A percentile compares a stretch with the other conserved stretches of the same genome.
Evolutionary conservation across 2,888 invertebrate genomes (phyloP).

Genomic region (Ptychoptera albimana): DNA sequence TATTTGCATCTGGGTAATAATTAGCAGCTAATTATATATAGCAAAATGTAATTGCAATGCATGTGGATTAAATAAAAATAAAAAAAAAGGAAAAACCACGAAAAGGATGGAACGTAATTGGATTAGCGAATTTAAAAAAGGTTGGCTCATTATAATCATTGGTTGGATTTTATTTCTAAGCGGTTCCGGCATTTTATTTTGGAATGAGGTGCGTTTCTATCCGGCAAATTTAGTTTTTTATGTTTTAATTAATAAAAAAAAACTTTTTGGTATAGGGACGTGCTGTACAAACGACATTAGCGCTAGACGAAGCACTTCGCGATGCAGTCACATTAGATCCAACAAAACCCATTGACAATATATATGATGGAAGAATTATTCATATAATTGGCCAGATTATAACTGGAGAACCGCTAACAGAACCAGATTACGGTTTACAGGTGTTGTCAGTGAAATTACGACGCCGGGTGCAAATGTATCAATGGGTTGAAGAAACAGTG

Average conservation of each 20-base stretch:
- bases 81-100: too few relatives aligned
- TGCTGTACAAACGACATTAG: conserved; percentile 62
- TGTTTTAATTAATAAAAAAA: background rate
- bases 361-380: conserved; percentile 58
- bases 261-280: conserved; percentile 42
- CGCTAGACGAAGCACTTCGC: conserved; percentile 56
- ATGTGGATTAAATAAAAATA: too few relatives aligned
- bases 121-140: background rate
- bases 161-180: conserved; percentile 47
- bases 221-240: too few relatives aligned
- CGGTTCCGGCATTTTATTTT: conserved; percentile 56
- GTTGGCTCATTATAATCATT: conserved; percentile 54
- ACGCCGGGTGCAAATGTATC: conserved; percentile 82
- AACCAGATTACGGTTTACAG: conserved; percentile 72
- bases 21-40: too few relatives aligned
- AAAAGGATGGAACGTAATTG: too few relatives aligned
- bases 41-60: too few relatives aligned
- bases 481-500: conserved; percentile 67
- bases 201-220: conserved; percentile 59
- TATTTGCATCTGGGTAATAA: too few relatives aligned
- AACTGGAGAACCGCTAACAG: conserved; percentile 67
- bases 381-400: conserved; percentile 59
- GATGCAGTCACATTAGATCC: conserved; percentile 40
- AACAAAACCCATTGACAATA: conserved; percentile 51
- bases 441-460: conserved; percentile 71